Conservation (phyloP, 2,888 invertebrate species). For the Chamaedrilus cognettii region DNA sequence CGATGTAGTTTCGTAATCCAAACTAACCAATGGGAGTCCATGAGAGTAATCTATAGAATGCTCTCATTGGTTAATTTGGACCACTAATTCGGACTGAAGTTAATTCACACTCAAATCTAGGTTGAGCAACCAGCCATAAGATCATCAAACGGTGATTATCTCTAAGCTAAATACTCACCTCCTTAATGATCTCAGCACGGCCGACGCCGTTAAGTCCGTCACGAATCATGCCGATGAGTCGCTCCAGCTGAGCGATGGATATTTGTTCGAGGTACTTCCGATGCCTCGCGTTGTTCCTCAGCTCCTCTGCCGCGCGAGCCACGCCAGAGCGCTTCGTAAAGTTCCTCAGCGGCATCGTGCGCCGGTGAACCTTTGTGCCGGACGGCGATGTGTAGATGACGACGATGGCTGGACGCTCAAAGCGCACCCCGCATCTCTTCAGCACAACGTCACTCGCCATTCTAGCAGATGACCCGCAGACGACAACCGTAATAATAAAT, state of each 20-base stretch:
- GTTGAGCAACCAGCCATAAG: too few relatives aligned
- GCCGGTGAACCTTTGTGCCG: slow-evolving; percentile 23
- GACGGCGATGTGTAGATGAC: slow-evolving; percentile 45
- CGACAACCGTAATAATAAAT: too few relatives aligned
- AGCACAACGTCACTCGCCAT: too few relatives aligned
- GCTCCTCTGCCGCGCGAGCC: slow-evolving; percentile 51
- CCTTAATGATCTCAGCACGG: slow-evolving; percentile 57
- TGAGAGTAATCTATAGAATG: too few relatives aligned
- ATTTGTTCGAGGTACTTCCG: slow-evolving; percentile 54
- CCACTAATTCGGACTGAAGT: too few relatives aligned
- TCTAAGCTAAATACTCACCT: slow-evolving; percentile 20
- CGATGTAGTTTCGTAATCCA: too few relatives aligned
- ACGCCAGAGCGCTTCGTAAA: slow-evolving; percentile 59
- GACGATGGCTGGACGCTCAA: slow-evolving; percentile 57
- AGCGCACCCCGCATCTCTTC: slow-evolving; percentile 56
- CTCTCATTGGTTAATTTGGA: too few relatives aligned
- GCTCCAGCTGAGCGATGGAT: slow-evolving; percentile 58
- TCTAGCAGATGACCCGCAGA: too few relatives aligned
- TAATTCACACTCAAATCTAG: too few relatives aligned
- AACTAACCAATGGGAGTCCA: too few relatives aligned
- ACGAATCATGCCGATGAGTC: slow-evolving; percentile 61
- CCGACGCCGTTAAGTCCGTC: slow-evolving; percentile 59
- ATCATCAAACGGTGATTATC: neutral
- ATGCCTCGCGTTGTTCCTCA: slow-evolving; percentile 56
- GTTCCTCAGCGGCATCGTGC: slow-evolving; percentile 62